These are phyloP conservation scores for Helicoverpa assulta DNA, from an alignment of 2,888 invertebrate genomes.

Conservation along the genomic window DNA sequence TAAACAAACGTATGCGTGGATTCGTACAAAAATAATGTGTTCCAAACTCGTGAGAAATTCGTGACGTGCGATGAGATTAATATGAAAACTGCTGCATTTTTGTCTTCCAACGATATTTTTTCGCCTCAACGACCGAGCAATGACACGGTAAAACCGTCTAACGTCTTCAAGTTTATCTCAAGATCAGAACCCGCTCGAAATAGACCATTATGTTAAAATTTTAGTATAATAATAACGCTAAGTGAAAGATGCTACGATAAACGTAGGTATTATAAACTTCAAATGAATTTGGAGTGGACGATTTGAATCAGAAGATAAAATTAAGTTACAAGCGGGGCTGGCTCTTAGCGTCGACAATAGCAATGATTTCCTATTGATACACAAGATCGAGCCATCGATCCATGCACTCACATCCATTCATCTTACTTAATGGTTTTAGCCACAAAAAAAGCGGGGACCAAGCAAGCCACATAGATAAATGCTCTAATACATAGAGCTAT, in stretches of 20 bases:
- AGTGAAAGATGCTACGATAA: constrained; percentile 58
- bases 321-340: constrained; percentile 41
- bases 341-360: constrained; percentile 69
- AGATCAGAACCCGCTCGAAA: constrained; percentile 47
- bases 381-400: constrained; percentile 62
- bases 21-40: constrained; percentile 68
- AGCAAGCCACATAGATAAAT: constrained; percentile 4
- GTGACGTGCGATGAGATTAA: constrained; percentile 52
- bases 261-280: constrained; percentile 35
- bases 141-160: constrained; percentile 42
- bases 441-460: constrained; percentile 40
- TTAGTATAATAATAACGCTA: constrained; percentile 42
- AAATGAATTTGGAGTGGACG: constrained; percentile 46
- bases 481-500: constrained; percentile 5
- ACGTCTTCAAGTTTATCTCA: constrained; percentile 45
- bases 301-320: constrained; percentile 46
- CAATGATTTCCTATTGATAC: constrained; percentile 63
- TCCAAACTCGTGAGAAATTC: constrained; percentile 61
- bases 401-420: constrained; percentile 49
- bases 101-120: constrained; percentile 26
- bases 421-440: constrained; percentile 44
- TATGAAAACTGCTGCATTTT: constrained; percentile 45
- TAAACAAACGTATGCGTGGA: constrained; percentile 79
- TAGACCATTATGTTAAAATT: constrained; percentile 51
- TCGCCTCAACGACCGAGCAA: constrained; percentile 41